Evolutionary conservation across 2,888 invertebrate species (phyloP).

Genomic region (Chydorus sphaericus): DNA sequence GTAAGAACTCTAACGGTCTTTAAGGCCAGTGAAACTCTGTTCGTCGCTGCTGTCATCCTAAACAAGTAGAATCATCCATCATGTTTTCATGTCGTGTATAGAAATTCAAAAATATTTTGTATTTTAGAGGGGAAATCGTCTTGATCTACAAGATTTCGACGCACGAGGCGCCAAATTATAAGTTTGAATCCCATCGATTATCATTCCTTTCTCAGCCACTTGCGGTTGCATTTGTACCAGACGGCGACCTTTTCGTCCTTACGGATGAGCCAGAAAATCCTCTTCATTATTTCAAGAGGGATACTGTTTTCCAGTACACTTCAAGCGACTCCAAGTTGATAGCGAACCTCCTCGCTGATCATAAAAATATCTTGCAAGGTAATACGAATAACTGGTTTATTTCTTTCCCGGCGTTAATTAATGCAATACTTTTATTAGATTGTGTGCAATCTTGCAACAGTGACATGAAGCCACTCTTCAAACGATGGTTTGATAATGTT

Average conservation of each 20-base stretch:
- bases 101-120: not conserved
- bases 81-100: constrained; percentile 34
- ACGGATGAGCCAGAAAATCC: not conserved
- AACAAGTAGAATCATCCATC: constrained; percentile 4
- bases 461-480: constrained; percentile 18
- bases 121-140: constrained; percentile 34
- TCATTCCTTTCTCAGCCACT: not conserved
- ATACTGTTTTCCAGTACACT: not conserved
- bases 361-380: not conserved
- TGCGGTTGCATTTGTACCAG: not conserved
- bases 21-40: not conserved
- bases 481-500: constrained; percentile 20
- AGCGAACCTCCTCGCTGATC: not conserved
- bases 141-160: constrained; percentile 31
- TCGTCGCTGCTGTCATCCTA: not conserved
- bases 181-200: not conserved
- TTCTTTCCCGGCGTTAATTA: not conserved
- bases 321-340: not conserved
- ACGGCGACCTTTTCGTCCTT: not conserved
- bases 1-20: constrained; percentile 18
- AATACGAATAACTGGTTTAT: not conserved
- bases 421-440: no score
- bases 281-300: not conserved
- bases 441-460: not conserved
- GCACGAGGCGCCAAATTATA: not conserved